Base-by-base conservation (phyloP, 2,113 vertebrate genomes). In the Hystrix cristata region DNA sequence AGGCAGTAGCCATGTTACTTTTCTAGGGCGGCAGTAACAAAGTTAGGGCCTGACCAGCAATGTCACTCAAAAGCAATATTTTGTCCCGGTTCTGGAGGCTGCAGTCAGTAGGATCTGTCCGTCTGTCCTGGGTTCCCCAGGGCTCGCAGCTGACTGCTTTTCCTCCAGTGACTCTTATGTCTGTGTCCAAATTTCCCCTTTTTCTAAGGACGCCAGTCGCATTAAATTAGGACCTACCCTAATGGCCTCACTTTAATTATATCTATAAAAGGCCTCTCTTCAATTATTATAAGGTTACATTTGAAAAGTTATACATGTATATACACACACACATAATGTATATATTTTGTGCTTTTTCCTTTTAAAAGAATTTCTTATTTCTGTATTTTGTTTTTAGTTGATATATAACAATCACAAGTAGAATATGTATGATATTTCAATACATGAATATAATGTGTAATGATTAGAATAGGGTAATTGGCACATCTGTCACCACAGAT, bases 1-100 rank as follows among this genome's bases (percentile, higher is more conserved):
- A 21, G 27, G 14, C 0, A 12, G 0, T 19, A n/a, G 72, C 27
- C 4, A 4, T 46, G 0, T 86, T 65, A 2, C 4, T 71, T 18
- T 87, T 16, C 43, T 48, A 15, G 7, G 25, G 18, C 7, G 48
- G 84, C 5, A 2, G 2, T 23, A 38, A 57, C 13, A 19, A 16
- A 34, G 14, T 34, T 31, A 46, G 0, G 9, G 86, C n/a, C 34
- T 43, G 57, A 15, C 43, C 8, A 1, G 10, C n/a, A n/a, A 21
- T 21, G 15, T 19, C 43, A 16, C 43, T 87, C 19, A 5, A 51
- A 7, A 64, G 64, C 31, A 62, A 4, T 31, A 16, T 3, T 7
- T 34, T 2, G 1, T 38, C 34, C 13, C 18, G 21, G 55, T 29
- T 72, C 13, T 34, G 55, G 64, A 82, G 31, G 12, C 53, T 10